These are phyloP conservation scores for Bruchidius siliquastri DNA, from an alignment of 2,888 invertebrate species.

Conservation along the genomic window DNA sequence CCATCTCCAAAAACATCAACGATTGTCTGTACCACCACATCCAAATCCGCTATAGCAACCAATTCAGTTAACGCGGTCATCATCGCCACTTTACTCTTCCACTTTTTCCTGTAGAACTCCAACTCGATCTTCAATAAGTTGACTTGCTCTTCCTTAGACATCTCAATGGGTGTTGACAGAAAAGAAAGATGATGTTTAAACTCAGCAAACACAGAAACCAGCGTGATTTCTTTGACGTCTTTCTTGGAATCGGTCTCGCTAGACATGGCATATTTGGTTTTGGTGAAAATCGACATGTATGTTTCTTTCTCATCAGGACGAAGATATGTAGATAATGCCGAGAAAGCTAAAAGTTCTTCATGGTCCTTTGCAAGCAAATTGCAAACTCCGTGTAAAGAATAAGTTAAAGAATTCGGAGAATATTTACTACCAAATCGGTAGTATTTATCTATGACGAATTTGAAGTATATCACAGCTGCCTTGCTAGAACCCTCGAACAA, in stretches of 20 bases:
- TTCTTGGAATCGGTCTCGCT: slow-evolving; percentile 17
- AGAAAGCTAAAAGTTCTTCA: slow-evolving; percentile 22
- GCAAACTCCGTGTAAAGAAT: slow-evolving; percentile 11
- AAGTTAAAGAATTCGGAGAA: slow-evolving; percentile 8
- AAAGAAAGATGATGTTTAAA: slow-evolving; percentile 9
- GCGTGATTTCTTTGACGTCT: slow-evolving; percentile 25
- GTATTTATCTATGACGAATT: slow-evolving; percentile 16
- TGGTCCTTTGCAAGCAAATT: slow-evolving; percentile 16
- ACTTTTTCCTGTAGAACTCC: slow-evolving; percentile 28
- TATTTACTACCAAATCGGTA: slow-evolving; percentile 17
- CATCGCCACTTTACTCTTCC: slow-evolving; percentile 35
- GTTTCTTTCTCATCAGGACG: slow-evolving; percentile 17
- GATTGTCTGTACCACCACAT: slow-evolving; percentile 22
- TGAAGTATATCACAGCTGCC: slow-evolving; percentile 11
- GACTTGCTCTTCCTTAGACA: slow-evolving; percentile 17
- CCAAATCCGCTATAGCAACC: slow-evolving; percentile 21
- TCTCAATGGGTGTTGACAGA: background rate
- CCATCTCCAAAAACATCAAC: slow-evolving; percentile 28
- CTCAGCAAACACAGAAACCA: slow-evolving; percentile 23
- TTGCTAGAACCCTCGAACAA: slow-evolving; percentile 14
- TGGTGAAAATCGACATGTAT: slow-evolving; percentile 27
- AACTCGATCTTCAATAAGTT: slow-evolving; percentile 31
- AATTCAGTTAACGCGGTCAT: slow-evolving; percentile 28
- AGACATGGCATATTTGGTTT: slow-evolving; percentile 24
- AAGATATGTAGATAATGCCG: slow-evolving; percentile 25